A percentile compares a stretch with the other conserved stretches of the same genome.
These are phyloP conservation scores for Pavo muticus DNA, from an alignment of 2,113 vertebrate species.

Conservation along the genomic window DNA sequence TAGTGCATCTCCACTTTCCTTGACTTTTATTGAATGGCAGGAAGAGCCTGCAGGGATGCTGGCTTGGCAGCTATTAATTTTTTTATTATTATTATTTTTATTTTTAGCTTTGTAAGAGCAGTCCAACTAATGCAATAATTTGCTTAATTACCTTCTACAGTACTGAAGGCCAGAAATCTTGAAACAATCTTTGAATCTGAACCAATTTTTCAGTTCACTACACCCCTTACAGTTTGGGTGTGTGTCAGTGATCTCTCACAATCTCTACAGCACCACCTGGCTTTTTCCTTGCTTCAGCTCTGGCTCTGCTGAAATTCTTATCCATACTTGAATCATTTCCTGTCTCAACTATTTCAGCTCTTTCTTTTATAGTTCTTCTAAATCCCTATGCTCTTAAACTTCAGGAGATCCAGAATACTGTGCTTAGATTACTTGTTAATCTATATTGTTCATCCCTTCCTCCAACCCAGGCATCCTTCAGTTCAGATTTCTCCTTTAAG, in stretches of 20 bases:
- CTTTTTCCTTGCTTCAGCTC: neutral
- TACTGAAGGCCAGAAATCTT: neutral
- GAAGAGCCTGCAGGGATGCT: neutral
- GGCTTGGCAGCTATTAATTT: neutral
- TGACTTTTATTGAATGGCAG: neutral
- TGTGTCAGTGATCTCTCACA: neutral
- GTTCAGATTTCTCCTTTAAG: neutral
- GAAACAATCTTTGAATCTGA: neutral
- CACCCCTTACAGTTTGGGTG: neutral
- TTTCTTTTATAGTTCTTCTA: neutral
- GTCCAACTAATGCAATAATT: neutral
- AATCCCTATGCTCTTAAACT: neutral
- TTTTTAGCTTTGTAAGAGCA: neutral
- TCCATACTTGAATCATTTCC: neutral
- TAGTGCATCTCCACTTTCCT: neutral
- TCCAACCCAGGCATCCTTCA: neutral
- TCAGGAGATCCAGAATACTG: neutral
- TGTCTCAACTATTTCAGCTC: neutral
- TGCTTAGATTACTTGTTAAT: neutral
- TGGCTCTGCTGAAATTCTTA: neutral
- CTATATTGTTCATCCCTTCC: neutral
- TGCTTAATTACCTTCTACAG: neutral
- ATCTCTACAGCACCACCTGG: neutral
- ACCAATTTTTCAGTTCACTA: neutral
- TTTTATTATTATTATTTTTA: neutral